Base-by-base conservation (phyloP, 2,797 vertebrate species). In the Etheostoma perlongum region DNA sequence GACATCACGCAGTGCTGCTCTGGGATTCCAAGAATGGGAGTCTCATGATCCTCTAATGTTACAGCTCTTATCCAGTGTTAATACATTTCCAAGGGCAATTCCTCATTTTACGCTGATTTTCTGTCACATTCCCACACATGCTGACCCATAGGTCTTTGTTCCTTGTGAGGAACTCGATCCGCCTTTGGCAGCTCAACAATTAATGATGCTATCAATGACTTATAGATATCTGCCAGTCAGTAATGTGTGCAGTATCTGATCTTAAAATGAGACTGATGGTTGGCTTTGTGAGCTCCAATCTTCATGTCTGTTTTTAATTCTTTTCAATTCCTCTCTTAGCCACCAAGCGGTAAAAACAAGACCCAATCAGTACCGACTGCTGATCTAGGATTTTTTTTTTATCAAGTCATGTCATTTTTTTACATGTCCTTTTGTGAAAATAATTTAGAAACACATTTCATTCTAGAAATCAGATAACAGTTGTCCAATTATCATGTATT, bases 1-100 rank as follows among this genome's bases (percentile, higher is more conserved):
- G 88, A 85, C 83, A 86, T 89, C 80, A 79, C 27, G 25, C 81
- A 64, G 72, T 83, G 79, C 81, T 76, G 76, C 82, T 82, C 74
- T 75, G 79, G 81, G 81, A 79, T 69, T 79, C 42, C 53, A 82
- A 78, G 76, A 81, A 70, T 65, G 53, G 57, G 84, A 72, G 76
- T 47, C 67, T 84, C 59, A 62, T 47, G 64, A 84, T 75, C 69
- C 67, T 52, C 30, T 54, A 19, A 71, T 83, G 83, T 85, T 60
- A 67, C 67, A 23, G 13, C 46, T 67, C 27, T 64, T 27, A 54
- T 70, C 61, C 81, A 62, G 48, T 88, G 66, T 89, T 72, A 30
- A 49, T 80, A 79, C 81, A 69, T 64, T 68, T 81, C 46, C 27
- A 60, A 74, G 75, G 53, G 61, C 70, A 61, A 30, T 52, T 61